A percentile compares a stretch with the other conserved stretches of the same genome.
phyloP scores from a whole-genome alignment of 2,888 invertebrate species.

The Mystacides longicornis region DNA sequence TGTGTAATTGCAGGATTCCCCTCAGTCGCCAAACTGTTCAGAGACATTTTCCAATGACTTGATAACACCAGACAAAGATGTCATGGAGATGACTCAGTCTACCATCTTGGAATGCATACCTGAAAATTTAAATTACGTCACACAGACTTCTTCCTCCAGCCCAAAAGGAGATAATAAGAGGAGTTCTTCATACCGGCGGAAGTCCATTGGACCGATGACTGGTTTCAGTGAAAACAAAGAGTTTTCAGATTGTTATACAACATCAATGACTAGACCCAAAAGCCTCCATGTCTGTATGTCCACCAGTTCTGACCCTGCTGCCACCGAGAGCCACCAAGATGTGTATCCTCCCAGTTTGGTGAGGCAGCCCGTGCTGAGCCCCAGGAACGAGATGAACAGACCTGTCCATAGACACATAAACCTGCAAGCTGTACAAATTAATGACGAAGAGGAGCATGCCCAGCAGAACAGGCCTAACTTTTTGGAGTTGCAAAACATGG shows the following conservation, averaged over 20 bases:
- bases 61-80: constrained; percentile 21
- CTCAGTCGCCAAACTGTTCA: constrained; percentile 20
- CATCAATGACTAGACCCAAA: constrained; percentile 14
- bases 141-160: not conserved
- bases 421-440: too few relatives aligned
- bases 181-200: constrained; percentile 7
- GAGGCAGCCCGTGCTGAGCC: not conserved
- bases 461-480: constrained; percentile 15
- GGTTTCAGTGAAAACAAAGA: not conserved
- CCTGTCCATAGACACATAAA: constrained; percentile 6
- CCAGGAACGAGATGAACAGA: not conserved
- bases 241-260: constrained; percentile 5
- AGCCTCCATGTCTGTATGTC: constrained; percentile 14
- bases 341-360: not conserved
- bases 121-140: constrained; percentile 19
- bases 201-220: constrained; percentile 12
- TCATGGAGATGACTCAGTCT: constrained; percentile 14
- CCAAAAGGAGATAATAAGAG: constrained; percentile 6
- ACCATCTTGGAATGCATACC: constrained; percentile 21
- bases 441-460: not conserved
- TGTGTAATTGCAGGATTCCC: constrained; percentile 17
- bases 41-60: constrained; percentile 22
- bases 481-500: constrained; percentile 19
- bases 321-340: not conserved
- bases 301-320: constrained; percentile 4